Percentiles rank a stretch among this genome's conserved stretches.
Conservation (phyloP, 2,888 invertebrate genomes). For the Hypsopygia costalis region DNA sequence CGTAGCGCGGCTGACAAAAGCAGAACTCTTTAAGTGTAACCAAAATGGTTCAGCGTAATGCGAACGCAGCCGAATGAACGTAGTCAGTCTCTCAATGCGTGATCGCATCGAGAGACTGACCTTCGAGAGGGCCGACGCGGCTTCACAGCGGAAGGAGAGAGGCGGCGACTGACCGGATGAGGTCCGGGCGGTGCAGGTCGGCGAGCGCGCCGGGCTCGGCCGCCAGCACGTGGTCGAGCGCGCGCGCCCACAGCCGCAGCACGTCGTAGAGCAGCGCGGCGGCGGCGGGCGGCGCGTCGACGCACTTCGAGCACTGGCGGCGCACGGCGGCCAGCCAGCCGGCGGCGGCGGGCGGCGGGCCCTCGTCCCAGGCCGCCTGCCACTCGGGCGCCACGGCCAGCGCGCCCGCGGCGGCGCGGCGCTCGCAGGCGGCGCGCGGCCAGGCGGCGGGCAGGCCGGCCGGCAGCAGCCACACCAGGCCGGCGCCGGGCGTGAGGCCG, state of each 20-base stretch:
- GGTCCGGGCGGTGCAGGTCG: constrained; percentile 43
- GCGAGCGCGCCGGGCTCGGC: constrained; percentile 38
- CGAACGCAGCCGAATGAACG: no score
- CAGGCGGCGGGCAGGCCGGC: constrained; percentile 84
- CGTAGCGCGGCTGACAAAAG: no score
- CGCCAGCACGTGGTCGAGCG: constrained; percentile 36
- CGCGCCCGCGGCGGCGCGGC: constrained; percentile 42
- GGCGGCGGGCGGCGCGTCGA: no score
- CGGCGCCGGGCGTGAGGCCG: constrained; percentile 85
- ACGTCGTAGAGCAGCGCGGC: constrained; percentile 61
- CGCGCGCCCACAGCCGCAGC: constrained; percentile 50
- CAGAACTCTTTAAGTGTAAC: no score
- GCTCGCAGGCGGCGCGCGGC: constrained; percentile 81
- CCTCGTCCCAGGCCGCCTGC: constrained; percentile 35
- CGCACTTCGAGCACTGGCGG: no score
- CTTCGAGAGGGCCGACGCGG: no score
- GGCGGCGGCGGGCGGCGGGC: constrained; percentile 28
- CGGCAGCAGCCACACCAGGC: constrained; percentile 94
- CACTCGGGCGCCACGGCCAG: constrained; percentile 46
- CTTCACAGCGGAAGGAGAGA: no score
- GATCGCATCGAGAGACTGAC: no score
- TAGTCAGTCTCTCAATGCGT: no score
- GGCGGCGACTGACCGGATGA: constrained; percentile 38
- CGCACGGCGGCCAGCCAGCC: no score
- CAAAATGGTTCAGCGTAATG: no score